A percentile compares a stretch with the other conserved stretches of the same genome.
Conservation (phyloP, 1,140 invertebrate genomes). For the Euura lappo region DNA sequence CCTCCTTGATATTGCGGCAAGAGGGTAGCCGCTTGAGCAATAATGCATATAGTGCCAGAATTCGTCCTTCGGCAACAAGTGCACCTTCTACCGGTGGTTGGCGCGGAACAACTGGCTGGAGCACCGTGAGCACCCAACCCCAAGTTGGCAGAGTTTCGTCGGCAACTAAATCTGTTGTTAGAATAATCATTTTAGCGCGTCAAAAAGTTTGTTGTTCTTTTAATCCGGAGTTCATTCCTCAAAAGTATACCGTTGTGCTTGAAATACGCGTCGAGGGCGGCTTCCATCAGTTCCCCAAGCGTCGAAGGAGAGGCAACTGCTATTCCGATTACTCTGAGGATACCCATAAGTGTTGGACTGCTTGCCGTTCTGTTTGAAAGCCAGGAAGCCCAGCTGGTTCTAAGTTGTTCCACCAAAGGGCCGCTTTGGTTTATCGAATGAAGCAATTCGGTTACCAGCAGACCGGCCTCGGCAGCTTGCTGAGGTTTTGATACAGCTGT, state of each 20-base stretch:
- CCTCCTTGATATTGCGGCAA: slow-evolving; percentile 58
- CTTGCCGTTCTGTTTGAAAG: slow-evolving; percentile 53
- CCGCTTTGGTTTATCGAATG: slow-evolving; percentile 58
- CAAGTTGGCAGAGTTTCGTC: slow-evolving; percentile 53
- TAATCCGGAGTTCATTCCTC: no score
- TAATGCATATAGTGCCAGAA: slow-evolving; percentile 59
- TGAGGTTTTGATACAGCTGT: slow-evolving; percentile 59
- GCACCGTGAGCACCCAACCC: slow-evolving; percentile 50
- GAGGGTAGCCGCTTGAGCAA: slow-evolving; percentile 57
- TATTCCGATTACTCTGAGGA: slow-evolving; percentile 56
- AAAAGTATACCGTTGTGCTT: slow-evolving; percentile 49
- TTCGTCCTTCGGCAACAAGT: slow-evolving; percentile 54
- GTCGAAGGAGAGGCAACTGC: slow-evolving; percentile 54
- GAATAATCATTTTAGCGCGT: slow-evolving; percentile 22
- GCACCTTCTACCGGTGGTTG: slow-evolving; percentile 55
- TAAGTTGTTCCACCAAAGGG: slow-evolving; percentile 48
- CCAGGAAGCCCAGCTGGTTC: slow-evolving; percentile 54
- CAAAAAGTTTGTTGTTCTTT: slow-evolving; percentile 10
- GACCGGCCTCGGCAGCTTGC: slow-evolving; percentile 60
- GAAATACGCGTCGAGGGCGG: slow-evolving; percentile 60
- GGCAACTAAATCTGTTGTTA: slow-evolving; percentile 35
- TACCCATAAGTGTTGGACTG: slow-evolving; percentile 58
- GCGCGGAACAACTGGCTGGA: slow-evolving; percentile 56
- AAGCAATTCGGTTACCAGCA: slow-evolving; percentile 60
- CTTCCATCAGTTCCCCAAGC: slow-evolving; percentile 59